Percentiles rank a stretch among this genome's conserved stretches.
Evolutionary conservation across 2,888 invertebrate genomes (phyloP).

Genomic region (Pedicia rivosa): DNA sequence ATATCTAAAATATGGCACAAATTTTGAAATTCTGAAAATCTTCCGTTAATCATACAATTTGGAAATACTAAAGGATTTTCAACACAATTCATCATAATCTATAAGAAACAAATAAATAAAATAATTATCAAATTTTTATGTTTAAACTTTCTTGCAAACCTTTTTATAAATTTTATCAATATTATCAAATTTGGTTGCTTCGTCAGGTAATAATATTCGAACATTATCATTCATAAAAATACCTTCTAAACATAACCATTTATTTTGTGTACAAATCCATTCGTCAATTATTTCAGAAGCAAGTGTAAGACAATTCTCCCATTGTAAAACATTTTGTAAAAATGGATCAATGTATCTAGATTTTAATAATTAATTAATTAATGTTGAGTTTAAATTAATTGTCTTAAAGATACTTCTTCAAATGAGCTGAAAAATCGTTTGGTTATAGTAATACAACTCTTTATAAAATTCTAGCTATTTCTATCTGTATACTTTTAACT

Average conservation of each 20-base stretch:
- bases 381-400: no score
- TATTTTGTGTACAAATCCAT: constrained; percentile 74
- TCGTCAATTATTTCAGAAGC: constrained; percentile 77
- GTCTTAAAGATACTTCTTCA: no score
- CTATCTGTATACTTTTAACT: no score
- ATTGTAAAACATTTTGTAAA: constrained; percentile 60
- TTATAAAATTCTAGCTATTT: no score
- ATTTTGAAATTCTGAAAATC: constrained; percentile 57
- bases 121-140: no score
- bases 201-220: constrained; percentile 69
- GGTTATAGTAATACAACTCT: no score
- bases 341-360: constrained; percentile 77
- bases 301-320: constrained; percentile 66
- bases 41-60: constrained; percentile 57
- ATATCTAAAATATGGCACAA: constrained; percentile 62
- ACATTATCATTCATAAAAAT: constrained; percentile 87
- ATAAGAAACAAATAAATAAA: constrained; percentile 15
- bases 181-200: constrained; percentile 79
- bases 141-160: no score
- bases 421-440: no score
- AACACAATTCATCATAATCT: constrained; percentile 74
- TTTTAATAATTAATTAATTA: constrained; percentile 11
- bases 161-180: constrained; percentile 68
- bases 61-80: constrained; percentile 65
- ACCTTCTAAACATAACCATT: constrained; percentile 85